Conservation (phyloP, 2,113 vertebrate genomes). For the Calyptommatus sinebrachiatus region DNA sequence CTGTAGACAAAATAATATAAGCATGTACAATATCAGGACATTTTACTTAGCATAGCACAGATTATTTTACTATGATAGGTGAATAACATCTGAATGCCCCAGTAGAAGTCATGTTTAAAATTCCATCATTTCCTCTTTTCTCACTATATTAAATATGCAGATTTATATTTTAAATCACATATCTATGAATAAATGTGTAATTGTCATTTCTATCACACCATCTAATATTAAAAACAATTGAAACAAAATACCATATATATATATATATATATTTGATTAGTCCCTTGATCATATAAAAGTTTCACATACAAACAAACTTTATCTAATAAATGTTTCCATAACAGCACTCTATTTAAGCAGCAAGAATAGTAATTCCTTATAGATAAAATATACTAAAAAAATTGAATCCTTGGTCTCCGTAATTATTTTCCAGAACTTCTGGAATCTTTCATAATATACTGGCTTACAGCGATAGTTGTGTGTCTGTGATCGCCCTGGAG, state of each 20-base stretch:
- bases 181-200: constrained; percentile 6
- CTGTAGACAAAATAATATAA: constrained; percentile 32
- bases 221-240: not conserved
- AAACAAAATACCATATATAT: constrained; percentile 1
- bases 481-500: too few species aligned
- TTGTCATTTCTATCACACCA: constrained; percentile 1
- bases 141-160: not conserved
- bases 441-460: too few species aligned
- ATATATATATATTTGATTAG: not conserved
- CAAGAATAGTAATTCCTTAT: too few species aligned
- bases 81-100: not conserved
- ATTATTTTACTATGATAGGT: not conserved
- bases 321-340: too few species aligned
- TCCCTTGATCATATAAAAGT: too few species aligned
- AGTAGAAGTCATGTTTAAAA: constrained; percentile 20
- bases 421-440: too few species aligned
- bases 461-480: too few species aligned
- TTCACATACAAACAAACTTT: too few species aligned
- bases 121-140: not conserved
- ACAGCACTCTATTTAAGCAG: too few species aligned
- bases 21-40: constrained; percentile 3
- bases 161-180: not conserved
- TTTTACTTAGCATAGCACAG: too few species aligned
- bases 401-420: too few species aligned
- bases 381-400: too few species aligned